Evolutionary conservation across 2,797 vertebrate species (phyloP).

Genomic region (Oryzias dopingdopingensis): DNA sequence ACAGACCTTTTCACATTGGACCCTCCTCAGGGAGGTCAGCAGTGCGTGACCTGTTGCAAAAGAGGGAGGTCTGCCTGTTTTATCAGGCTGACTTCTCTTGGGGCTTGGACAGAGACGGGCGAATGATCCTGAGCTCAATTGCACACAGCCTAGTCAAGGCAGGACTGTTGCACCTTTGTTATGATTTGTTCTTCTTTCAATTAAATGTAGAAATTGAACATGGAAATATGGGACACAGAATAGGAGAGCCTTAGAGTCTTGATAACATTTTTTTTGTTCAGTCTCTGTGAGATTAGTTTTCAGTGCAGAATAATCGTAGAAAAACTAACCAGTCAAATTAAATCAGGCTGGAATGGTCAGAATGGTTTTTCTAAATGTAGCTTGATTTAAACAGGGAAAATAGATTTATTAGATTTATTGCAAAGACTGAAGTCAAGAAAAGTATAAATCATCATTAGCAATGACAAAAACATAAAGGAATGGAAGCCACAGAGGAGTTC

Average conservation of each 20-base stretch:
- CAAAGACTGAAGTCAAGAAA: background rate
- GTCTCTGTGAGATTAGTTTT: background rate
- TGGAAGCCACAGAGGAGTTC: background rate
- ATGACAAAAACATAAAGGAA: background rate
- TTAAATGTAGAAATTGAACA: constrained; percentile 1
- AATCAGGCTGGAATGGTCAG: background rate
- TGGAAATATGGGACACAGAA: background rate
- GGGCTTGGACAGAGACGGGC: background rate
- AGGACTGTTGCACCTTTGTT: background rate
- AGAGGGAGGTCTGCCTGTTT: constrained; percentile 15
- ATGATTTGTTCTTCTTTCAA: background rate
- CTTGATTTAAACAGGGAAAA: background rate
- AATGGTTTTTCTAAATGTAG: background rate
- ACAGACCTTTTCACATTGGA: constrained; percentile 8
- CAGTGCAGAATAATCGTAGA: background rate
- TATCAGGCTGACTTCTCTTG: constrained; percentile 7
- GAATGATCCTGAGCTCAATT: constrained; percentile 4
- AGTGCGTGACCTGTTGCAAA: constrained; percentile 36
- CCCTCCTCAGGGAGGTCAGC: constrained; percentile 22
- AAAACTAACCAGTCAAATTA: constrained; percentile 1
- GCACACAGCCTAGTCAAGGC: background rate
- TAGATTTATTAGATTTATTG: constrained; percentile 5
- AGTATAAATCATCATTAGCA: constrained; percentile 3
- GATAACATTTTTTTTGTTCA: background rate
- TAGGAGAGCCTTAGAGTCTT: background rate